Evolutionary conservation across 2,797 vertebrate genomes (phyloP).

Genomic region (Cuculus canorus): DNA sequence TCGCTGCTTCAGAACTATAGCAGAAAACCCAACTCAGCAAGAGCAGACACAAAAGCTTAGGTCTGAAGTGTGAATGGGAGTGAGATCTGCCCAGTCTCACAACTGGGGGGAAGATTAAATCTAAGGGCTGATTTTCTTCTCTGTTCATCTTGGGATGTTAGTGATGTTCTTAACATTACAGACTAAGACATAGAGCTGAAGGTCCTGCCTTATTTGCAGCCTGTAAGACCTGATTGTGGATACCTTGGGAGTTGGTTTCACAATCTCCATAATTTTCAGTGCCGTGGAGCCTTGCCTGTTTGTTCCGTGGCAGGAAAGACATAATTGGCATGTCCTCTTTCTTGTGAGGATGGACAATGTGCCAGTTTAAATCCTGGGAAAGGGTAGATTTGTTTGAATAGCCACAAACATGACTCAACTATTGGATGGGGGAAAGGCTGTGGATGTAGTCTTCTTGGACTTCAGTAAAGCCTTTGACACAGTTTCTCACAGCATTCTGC

Average conservation of each 20-base stretch:
- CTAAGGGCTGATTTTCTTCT: background rate
- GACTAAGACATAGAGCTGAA: background rate
- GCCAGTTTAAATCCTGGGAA: background rate
- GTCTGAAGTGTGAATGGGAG: background rate
- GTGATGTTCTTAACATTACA: background rate
- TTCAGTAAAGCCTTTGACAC: no score
- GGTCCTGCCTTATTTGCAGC: background rate
- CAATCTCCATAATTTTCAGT: background rate
- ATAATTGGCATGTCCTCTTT: background rate
- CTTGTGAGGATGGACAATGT: background rate
- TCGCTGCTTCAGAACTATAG: background rate
- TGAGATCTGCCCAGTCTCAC: background rate
- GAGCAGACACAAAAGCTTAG: background rate
- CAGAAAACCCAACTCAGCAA: background rate
- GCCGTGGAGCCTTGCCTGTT: background rate
- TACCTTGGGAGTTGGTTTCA: background rate
- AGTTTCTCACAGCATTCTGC: no score
- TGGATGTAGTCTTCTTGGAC: no score
- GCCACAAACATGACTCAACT: no score
- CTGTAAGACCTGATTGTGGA: rapidly evolving
- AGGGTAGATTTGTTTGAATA: background rate
- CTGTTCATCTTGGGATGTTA: background rate
- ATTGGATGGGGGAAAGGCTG: no score
- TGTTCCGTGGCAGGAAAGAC: background rate
- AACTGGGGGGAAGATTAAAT: background rate